Conservation (phyloP, 1,140 invertebrate genomes). For the Venturia canescens region DNA sequence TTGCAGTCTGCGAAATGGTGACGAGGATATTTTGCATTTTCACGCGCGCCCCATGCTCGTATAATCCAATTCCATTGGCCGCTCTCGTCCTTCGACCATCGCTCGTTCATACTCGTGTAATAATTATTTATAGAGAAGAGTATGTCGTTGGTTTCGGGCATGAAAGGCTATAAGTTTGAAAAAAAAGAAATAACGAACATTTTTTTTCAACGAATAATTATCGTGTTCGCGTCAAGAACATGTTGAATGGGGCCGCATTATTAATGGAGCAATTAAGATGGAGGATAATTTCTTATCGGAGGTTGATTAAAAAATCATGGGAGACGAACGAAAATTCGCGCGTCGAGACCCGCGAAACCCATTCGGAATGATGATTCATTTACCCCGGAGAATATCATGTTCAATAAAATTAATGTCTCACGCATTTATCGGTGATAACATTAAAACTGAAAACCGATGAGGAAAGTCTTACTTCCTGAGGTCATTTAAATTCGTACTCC, state of each 20-base stretch:
- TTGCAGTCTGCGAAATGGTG: constrained; percentile 21
- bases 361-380: neutral
- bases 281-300: neutral
- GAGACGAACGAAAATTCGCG: neutral
- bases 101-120: constrained; percentile 25
- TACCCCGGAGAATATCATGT: too few relatives aligned
- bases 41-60: constrained; percentile 27
- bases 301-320: neutral
- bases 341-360: neutral
- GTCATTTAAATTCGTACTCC: too few relatives aligned
- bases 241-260: neutral
- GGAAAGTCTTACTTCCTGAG: too few relatives aligned
- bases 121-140: constrained; percentile 17
- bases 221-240: neutral
- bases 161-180: neutral
- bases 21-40: constrained; percentile 46
- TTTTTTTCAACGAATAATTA: too few relatives aligned
- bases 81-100: constrained; percentile 27
- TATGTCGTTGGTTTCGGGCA: neutral
- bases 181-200: neutral
- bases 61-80: constrained; percentile 39
- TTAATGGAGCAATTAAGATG: constrained; percentile 1
- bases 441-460: too few relatives aligned
- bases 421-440: too few relatives aligned
- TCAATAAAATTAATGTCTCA: too few relatives aligned